Evolutionary conservation across 2,113 vertebrate species (phyloP), one percentile per base, ranked within the genome.

Genomic region (Philantomba maxwellii): DNA sequence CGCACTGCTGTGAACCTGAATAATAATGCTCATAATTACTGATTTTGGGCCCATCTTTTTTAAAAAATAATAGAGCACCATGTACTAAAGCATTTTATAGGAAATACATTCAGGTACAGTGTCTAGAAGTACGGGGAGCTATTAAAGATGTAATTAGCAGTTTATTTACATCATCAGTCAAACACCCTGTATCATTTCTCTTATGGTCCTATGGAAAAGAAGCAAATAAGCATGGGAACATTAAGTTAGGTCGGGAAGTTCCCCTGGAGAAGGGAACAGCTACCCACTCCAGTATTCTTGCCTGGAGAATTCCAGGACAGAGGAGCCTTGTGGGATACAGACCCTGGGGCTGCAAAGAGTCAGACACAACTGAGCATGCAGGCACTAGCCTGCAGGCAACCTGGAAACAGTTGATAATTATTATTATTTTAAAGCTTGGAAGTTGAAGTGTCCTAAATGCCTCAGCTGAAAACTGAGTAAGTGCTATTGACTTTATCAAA

Each of bases 1-100:
- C 7, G 4, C 82, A 92, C 91, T 95, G 89, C 96, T 97, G 97
- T 93, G 98, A 98, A 98, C 92, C 96, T 97, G 96, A 97, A 98
- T 97, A 96, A 98, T 97, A 95, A 90, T 39, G 93, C 93, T 94
- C 84, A 93, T 93, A 98, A 98, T 98, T 98, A 97, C 94, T 94
- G 92, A 97, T 95, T 89, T 98, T 92, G 93, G 94, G 60, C 92
- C 95, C 86, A 89, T 97, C 64, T 92, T 98, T 89, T 94, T 43
- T 96, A 90, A 97, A 94, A 94, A 98, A 96, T 33, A 49, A 95
- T 30, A 75, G 13, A 77, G 89, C 97, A 91, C 89, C 96, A 92
- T 97, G 87, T 89, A 97, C 58, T 93, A 70, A 78, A 70, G 33
- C 78, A 89, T 97, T 98, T 98, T 98, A 66, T 87, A 96, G 97